Evolutionary conservation across 35 echinoderm and acorn worm genomes (phyloP).

Genomic region (Diadema setosum): DNA sequence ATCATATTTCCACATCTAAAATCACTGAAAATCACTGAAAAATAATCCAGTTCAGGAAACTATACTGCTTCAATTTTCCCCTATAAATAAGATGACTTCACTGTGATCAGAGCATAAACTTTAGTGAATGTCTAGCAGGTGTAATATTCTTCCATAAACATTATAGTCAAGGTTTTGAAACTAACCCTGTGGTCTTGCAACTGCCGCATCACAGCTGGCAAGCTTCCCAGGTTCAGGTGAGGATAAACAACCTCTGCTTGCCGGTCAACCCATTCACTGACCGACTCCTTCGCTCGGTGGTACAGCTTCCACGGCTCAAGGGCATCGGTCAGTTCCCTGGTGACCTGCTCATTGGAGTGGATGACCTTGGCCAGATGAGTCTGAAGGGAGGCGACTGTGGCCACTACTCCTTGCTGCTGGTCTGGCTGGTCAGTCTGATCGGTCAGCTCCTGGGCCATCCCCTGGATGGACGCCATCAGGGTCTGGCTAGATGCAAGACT

Average conservation of each 20-base stretch:
- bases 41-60: too few relatives aligned
- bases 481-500: constrained; percentile 8
- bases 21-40: too few relatives aligned
- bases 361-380: constrained; percentile 30
- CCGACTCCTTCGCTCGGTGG: constrained; percentile 40
- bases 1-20: too few relatives aligned
- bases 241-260: constrained; percentile 3
- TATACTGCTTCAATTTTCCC: too few relatives aligned
- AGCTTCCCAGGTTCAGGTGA: constrained; percentile 26
- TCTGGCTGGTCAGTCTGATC: constrained; percentile 53
- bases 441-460: constrained; percentile 41
- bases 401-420: constrained; percentile 36
- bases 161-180: too few relatives aligned
- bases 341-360: constrained; percentile 7
- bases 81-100: too few relatives aligned
- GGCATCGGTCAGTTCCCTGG: constrained; percentile 44
- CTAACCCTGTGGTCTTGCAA: constrained; percentile 59
- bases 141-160: too few relatives aligned
- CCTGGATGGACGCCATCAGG: constrained; percentile 31
- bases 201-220: constrained; percentile 21
- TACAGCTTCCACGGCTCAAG: constrained; percentile 66
- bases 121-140: too few relatives aligned
- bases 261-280: constrained; percentile 58
- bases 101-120: too few relatives aligned
- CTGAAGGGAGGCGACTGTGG: constrained; percentile 26